Evolutionary conservation across 2,888 invertebrate species (phyloP), one percentile per base, ranked within the genome.

Genomic region (Psylliodes chrysocephalus): DNA sequence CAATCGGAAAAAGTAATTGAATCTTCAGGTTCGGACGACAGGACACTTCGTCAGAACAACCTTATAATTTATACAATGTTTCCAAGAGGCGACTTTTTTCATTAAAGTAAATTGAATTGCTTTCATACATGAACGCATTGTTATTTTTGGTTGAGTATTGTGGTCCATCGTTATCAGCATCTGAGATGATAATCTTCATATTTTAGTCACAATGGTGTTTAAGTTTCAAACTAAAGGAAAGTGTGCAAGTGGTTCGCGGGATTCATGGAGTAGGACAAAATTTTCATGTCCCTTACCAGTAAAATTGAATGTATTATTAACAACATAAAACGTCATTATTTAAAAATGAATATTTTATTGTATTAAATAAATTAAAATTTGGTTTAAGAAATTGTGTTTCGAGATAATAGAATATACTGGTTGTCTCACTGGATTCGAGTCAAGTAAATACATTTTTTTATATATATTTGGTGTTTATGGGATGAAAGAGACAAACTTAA

Each of bases 151-250:
- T 75, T 71, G 70, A 65, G 72, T 69, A 75, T 74, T 76, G 75
- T 77, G 70, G 72, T 51, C 30, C 47, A 49, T 44, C 63, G 69
- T 76, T 78, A 80, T 79, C 79, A 76, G 61, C 73, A 79, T 80
- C 81, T 74, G 72, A 71, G 82, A 82, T 82, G 77, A 72, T 79
- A 81, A 82, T 82, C 81, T 69, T 78, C 79, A 78, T 80, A 80
- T 81, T 81, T 80, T 77, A 76, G 78, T 77, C 79, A 81, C 81
- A 81, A 81, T 81, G 74, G 77, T 71, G 74, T 75, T 73, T 33
- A 68, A 76, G 74, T 77, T 78, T 80, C 44, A 44, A 44, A 19
- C n/a, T 44, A 7, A 28, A 51, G n/a, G n/a, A n/a, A n/a, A 10
- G 7, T 51, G 28, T 25, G 15, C 2, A 33, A 51, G 22, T 15